phyloP scores from a whole-genome alignment of 2,113 vertebrate species.

The Urocynchramus pylzowi region DNA sequence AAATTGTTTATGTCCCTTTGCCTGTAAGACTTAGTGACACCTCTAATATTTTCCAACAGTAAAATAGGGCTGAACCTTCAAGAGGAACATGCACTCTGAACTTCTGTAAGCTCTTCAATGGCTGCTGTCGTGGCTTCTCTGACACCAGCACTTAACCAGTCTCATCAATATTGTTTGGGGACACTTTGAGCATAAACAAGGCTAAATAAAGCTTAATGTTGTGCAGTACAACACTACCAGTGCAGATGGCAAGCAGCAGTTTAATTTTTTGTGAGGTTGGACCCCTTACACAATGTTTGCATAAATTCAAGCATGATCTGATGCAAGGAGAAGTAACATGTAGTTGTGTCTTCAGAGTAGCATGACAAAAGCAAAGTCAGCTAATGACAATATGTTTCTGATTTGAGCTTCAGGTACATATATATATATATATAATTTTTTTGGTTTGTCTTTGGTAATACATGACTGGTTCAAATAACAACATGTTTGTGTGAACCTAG shows the following conservation, averaged over 20 bases:
- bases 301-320: background rate
- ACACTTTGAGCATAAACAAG: background rate
- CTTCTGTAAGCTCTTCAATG: background rate
- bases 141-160: background rate
- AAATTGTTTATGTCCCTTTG: background rate
- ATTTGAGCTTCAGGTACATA: background rate
- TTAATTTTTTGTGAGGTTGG: background rate
- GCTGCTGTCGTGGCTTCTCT: background rate
- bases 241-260: conserved; percentile 6
- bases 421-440: too few relatives aligned
- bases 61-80: background rate
- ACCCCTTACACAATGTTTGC: background rate
- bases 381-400: background rate
- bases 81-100: background rate
- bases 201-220: background rate
- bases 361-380: background rate
- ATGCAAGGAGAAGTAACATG: background rate
- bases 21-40: background rate
- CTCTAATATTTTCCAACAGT: background rate
- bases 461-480: background rate
- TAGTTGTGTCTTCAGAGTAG: background rate
- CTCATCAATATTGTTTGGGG: background rate
- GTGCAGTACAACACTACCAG: background rate
- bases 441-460: background rate
- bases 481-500: background rate